Conservation (phyloP, 2,113 vertebrate species). For the Mustela lutreola region DNA sequence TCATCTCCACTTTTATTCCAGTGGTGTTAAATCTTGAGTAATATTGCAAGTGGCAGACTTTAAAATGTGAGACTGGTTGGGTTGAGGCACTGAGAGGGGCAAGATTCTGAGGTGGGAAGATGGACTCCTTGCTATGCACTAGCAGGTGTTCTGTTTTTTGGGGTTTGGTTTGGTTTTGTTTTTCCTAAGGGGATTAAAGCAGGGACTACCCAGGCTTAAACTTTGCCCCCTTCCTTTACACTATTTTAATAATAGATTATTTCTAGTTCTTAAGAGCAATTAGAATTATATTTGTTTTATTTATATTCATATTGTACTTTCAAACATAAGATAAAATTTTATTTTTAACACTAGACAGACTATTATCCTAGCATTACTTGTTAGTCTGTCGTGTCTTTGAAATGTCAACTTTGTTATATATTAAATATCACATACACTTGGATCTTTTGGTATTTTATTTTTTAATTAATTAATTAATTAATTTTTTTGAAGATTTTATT, state of each 20-base stretch:
- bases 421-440: not conserved
- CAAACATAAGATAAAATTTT: not conserved
- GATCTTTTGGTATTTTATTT: not conserved
- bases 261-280: not conserved
- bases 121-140: not conserved
- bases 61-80: not conserved
- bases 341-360: not conserved
- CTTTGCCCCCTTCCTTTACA: not conserved
- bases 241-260: not conserved
- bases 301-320: not conserved
- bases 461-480: not conserved
- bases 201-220: not conserved
- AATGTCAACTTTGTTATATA: not conserved
- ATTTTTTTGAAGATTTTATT: no score
- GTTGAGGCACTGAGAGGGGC: not conserved
- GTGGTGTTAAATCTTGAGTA: not conserved
- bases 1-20: not conserved
- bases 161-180: not conserved
- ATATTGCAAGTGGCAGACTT: not conserved
- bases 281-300: not conserved
- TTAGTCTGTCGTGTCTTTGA: not conserved
- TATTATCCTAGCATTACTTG: not conserved
- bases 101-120: not conserved
- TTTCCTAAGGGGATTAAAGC: not conserved
- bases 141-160: not conserved